phyloP scores from a whole-genome alignment of 2,888 invertebrate species.

The Chaitophorus viminalis region DNA sequence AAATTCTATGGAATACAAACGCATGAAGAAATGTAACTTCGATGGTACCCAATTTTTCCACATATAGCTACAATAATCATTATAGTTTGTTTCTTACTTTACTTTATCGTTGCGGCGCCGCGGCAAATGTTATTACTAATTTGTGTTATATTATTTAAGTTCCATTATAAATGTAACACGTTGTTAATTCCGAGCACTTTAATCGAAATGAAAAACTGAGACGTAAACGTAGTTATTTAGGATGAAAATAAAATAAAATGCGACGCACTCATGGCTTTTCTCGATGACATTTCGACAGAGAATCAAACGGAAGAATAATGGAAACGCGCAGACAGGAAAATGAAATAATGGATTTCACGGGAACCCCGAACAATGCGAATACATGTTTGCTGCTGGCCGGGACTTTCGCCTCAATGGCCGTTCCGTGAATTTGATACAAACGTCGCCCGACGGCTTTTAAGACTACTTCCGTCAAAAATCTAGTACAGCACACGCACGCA shows the following conservation, averaged over 20 bases:
- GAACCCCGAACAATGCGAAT: constrained; percentile 29
- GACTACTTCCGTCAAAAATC: constrained; percentile 17
- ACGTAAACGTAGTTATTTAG: neutral
- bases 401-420: constrained; percentile 11
- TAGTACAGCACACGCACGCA: too few species aligned
- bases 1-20: too few species aligned
- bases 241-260: constrained; percentile 16
- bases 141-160: too few species aligned
- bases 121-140: too few species aligned
- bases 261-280: neutral
- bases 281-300: constrained; percentile 7
- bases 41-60: too few species aligned
- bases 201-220: neutral
- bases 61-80: too few species aligned
- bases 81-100: too few species aligned
- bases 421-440: neutral
- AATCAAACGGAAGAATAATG: constrained; percentile 41
- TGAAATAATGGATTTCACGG: constrained; percentile 37
- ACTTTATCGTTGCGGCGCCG: too few species aligned
- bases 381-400: neutral
- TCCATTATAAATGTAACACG: too few species aligned
- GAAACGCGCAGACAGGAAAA: constrained; percentile 28
- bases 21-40: too few species aligned
- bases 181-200: neutral
- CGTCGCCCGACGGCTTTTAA: constrained; percentile 13